These are phyloP conservation scores for Dicerorhinus sumatrensis DNA, from an alignment of 2,113 vertebrate genomes.

Conservation along the genomic window DNA sequence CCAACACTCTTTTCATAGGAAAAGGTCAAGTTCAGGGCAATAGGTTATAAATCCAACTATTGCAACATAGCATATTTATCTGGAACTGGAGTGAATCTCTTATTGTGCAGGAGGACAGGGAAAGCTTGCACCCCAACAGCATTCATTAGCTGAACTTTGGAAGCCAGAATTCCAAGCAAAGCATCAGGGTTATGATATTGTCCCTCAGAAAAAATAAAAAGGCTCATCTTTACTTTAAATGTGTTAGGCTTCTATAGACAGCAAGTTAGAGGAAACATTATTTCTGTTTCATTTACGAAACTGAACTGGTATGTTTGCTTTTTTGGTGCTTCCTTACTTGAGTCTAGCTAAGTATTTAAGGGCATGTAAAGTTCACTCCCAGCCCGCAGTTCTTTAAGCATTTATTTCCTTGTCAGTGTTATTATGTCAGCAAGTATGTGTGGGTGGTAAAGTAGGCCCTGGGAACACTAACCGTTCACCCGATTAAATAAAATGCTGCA, in stretches of 20 bases:
- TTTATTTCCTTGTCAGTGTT: constrained; percentile 74
- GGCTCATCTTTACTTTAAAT: neutral
- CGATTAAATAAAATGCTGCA: constrained; percentile 66
- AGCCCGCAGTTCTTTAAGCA: constrained; percentile 50
- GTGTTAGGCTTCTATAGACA: neutral
- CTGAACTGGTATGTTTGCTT: constrained; percentile 30
- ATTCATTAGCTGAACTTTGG: neutral
- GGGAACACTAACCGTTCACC: constrained; percentile 67
- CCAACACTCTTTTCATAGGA: neutral
- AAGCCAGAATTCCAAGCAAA: neutral
- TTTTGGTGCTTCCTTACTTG: neutral
- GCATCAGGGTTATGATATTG: neutral
- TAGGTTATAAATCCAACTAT: neutral
- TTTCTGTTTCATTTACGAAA: constrained; percentile 69
- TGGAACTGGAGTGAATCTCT: neutral
- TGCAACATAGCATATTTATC: neutral
- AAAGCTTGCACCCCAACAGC: neutral
- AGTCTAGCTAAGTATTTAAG: constrained; percentile 52
- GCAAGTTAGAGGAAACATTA: constrained; percentile 40
- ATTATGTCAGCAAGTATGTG: constrained; percentile 70
- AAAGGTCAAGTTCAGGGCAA: constrained; percentile 30
- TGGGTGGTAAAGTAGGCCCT: constrained; percentile 48
- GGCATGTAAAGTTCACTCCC: constrained; percentile 73
- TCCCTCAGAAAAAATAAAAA: neutral
- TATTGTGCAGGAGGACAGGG: neutral